Percentiles rank a stretch among this genome's conserved stretches.
Evolutionary conservation across 2,113 vertebrate species (phyloP).

Genomic region (Psittacula cyanocephala): DNA sequence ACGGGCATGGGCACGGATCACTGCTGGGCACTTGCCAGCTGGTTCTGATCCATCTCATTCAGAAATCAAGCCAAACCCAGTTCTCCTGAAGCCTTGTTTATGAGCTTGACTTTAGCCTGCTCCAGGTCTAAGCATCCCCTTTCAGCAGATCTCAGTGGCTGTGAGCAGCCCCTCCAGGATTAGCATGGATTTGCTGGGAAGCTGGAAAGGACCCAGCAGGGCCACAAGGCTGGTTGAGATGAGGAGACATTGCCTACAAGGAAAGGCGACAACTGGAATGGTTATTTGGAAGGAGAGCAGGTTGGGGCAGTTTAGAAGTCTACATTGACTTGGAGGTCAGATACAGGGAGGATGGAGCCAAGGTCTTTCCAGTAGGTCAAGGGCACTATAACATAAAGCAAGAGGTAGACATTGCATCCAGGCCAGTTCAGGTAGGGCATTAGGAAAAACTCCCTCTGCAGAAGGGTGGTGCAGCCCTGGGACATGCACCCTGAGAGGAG

Average conservation of each 20-base stretch:
- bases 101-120: not conserved
- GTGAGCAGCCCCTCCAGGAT: not conserved
- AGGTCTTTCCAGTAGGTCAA: not conserved
- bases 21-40: not conserved
- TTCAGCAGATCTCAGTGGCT: not conserved
- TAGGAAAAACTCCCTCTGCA: not conserved
- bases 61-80: not conserved
- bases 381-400: not conserved
- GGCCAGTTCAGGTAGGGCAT: not conserved
- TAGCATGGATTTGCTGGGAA: not conserved
- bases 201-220: not conserved
- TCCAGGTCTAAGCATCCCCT: not conserved
- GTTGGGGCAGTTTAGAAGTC: not conserved
- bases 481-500: not conserved
- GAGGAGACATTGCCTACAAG: not conserved
- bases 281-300: not conserved
- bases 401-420: not conserved
- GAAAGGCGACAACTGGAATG: not conserved
- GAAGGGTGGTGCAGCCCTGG: not conserved
- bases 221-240: not conserved
- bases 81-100: not conserved
- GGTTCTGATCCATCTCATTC: not conserved
- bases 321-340: not conserved
- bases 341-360: not conserved
- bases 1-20: not conserved